A percentile compares a stretch with the other conserved stretches of the same genome.
Evolutionary conservation across 2,797 vertebrate genomes (phyloP).

Genomic region (Notoglanidium macrostoma): DNA sequence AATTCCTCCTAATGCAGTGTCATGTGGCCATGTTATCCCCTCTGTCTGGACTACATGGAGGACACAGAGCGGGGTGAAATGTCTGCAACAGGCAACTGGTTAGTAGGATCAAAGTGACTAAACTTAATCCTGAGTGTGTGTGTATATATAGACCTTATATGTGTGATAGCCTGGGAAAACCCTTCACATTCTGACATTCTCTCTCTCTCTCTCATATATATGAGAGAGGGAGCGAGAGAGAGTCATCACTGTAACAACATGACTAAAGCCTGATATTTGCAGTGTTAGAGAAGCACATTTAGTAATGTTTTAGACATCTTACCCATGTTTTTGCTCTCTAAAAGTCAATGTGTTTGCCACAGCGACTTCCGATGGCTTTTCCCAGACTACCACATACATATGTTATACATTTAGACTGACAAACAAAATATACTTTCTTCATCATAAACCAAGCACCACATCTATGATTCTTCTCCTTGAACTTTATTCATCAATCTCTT

Average conservation of each 20-base stretch:
- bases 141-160: background rate
- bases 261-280: background rate
- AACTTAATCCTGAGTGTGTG: background rate
- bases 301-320: background rate
- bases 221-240: too few species aligned
- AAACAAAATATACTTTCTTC: background rate
- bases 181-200: background rate
- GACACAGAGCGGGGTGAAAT: background rate
- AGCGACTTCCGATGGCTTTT: background rate
- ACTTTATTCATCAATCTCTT: conserved; percentile 69
- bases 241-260: background rate
- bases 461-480: conserved; percentile 46
- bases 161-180: background rate
- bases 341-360: background rate
- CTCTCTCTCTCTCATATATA: too few species aligned
- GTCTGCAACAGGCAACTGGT: background rate
- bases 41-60: background rate
- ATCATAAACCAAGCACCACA: background rate
- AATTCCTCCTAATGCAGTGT: conserved; percentile 52
- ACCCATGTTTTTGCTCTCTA: background rate
- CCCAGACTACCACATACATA: background rate
- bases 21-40: conserved; percentile 14
- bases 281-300: background rate
- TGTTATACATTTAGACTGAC: background rate
- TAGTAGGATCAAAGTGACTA: background rate